phyloP scores from a whole-genome alignment of 2,888 invertebrate genomes.

The Acleris sparsana region DNA sequence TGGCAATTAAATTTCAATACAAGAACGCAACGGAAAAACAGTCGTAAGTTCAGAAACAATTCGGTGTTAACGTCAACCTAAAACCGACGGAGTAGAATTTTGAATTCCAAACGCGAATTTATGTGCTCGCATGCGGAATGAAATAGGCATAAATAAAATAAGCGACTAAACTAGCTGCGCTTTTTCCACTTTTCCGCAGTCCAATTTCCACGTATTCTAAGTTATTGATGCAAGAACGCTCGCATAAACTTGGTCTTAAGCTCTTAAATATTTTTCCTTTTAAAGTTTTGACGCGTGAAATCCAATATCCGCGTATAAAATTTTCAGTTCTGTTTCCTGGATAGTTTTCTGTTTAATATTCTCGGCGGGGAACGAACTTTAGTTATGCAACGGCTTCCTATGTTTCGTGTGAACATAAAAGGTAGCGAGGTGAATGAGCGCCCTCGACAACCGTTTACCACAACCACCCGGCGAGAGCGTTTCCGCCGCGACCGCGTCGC shows the following conservation, averaged over 20 bases:
- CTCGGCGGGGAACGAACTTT: slow-evolving; percentile 23
- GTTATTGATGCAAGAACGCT: slow-evolving; percentile 8
- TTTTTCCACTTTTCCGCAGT: slow-evolving; percentile 8
- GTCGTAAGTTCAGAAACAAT: too few relatives aligned
- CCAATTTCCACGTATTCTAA: slow-evolving; percentile 4
- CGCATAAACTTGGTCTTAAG: slow-evolving; percentile 28
- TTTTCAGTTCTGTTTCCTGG: slow-evolving; percentile 36
- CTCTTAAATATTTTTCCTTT: slow-evolving; percentile 29
- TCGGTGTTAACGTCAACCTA: too few relatives aligned
- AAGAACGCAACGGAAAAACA: too few relatives aligned
- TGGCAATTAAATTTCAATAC: too few relatives aligned
- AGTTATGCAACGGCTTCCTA: slow-evolving; percentile 33
- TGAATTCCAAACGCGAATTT: too few relatives aligned
- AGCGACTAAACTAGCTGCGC: neutral
- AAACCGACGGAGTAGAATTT: too few relatives aligned
- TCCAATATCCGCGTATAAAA: slow-evolving; percentile 36
- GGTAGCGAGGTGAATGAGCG: slow-evolving; percentile 49
- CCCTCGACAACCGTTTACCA: slow-evolving; percentile 55
- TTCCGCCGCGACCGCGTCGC: slow-evolving; percentile 41
- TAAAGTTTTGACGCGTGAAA: slow-evolving; percentile 37
- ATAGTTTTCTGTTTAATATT: slow-evolving; percentile 37
- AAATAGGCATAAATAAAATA: too few relatives aligned
- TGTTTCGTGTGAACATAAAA: slow-evolving; percentile 45
- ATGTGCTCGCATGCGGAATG: too few relatives aligned
- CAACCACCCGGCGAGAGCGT: slow-evolving; percentile 44